phyloP scores from a whole-genome alignment of 2,113 vertebrate genomes.

The Alectura lathami region DNA sequence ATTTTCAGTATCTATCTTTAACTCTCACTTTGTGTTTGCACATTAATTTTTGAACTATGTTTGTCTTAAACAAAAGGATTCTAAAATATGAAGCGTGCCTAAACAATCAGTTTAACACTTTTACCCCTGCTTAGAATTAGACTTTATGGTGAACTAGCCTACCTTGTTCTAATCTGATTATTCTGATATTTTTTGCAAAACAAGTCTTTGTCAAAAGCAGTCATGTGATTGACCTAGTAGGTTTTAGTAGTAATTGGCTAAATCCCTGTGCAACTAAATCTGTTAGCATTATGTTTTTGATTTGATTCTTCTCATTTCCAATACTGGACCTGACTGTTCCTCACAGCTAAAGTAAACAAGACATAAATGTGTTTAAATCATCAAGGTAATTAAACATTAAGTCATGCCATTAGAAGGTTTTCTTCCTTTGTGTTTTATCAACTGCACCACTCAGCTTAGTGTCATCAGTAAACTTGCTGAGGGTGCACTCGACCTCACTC shows the following conservation, averaged over 20 bases:
- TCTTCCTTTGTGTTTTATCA: neutral
- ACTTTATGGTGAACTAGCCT: neutral
- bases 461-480: too few relatives aligned
- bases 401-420: fast-evolving
- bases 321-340: neutral
- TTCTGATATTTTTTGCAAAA: neutral
- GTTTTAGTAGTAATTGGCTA: neutral
- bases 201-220: neutral
- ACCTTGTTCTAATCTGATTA: neutral
- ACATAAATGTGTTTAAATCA: neutral
- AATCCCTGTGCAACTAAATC: neutral
- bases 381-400: neutral
- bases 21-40: neutral
- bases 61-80: neutral
- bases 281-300: neutral
- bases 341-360: neutral
- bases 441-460: too few relatives aligned
- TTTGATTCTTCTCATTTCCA: neutral
- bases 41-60: neutral
- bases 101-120: neutral
- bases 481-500: too few relatives aligned
- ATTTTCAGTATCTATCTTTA: neutral
- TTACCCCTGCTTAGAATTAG: neutral
- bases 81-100: neutral
- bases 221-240: neutral